Evolutionary conservation across 2,113 vertebrate species (phyloP).

Genomic region (Brachyhypopomus gauderio): DNA sequence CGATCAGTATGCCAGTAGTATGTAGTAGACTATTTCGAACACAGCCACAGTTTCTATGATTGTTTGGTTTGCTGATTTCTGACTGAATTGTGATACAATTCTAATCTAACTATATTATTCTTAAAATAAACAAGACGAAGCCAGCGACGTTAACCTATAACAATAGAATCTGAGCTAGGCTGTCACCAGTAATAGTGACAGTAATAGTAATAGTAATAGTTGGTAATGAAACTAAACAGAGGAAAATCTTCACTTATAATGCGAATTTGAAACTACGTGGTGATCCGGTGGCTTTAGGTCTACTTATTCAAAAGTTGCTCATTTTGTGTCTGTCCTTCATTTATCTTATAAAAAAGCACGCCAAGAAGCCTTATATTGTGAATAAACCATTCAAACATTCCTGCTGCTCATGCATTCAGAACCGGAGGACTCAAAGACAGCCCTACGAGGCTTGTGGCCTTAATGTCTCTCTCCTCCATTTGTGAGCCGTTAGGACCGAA

Average conservation of each 20-base stretch:
- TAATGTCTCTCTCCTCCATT: conserved; percentile 22
- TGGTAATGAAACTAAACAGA: not conserved
- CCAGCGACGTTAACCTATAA: not conserved
- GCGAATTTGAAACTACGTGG: not conserved
- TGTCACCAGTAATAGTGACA: not conserved
- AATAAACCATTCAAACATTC: not conserved
- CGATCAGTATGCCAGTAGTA: too few relatives aligned
- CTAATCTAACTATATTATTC: not conserved
- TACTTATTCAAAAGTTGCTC: too few relatives aligned
- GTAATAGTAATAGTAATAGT: not conserved
- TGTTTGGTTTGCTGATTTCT: conserved; percentile 11
- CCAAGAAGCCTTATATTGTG: not conserved
- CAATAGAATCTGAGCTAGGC: not conserved
- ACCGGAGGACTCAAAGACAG: conserved; percentile 4
- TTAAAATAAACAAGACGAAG: conserved; percentile 10
- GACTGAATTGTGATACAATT: not conserved
- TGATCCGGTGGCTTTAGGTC: too few relatives aligned
- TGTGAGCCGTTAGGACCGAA: conserved; percentile 30
- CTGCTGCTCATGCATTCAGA: not conserved
- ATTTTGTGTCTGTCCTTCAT: not conserved
- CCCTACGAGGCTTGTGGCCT: conserved; percentile 28
- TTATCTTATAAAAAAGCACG: not conserved
- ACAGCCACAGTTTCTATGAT: conserved; percentile 20
- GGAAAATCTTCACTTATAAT: not conserved
- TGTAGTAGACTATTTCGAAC: too few relatives aligned